Base-by-base conservation (phyloP, 2,888 invertebrate species). In the Drosophila nigritarsus region DNA sequence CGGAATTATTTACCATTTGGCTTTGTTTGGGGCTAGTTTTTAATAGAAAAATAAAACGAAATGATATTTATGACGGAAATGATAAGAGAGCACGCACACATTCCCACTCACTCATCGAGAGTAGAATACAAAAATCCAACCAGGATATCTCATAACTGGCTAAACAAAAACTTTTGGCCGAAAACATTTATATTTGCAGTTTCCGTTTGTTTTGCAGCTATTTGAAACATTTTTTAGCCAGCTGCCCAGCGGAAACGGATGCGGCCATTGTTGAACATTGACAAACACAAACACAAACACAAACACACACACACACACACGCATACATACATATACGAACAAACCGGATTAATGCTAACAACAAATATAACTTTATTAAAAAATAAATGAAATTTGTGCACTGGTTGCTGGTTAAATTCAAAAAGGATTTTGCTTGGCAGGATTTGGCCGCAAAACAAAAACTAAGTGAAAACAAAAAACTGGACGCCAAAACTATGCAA, bases 11-110 rank as follows among this genome's bases (percentile, higher is more conserved):
- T 69, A 53, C 49, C 56, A 49, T 63, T 68, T 63, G 61, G 66
- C 62, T 64, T 67, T 73, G 65, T 74, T 60, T 60, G 65, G 72
- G 69, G 75, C 75, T 71, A 80, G 77, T 89, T 91, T 91, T 89
- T 91, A 91, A 92, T 91, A 91, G 92, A 92, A 92, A 92, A 86
- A 91, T 91, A 90, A 90, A 77, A 65, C 69, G 75, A 89, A 91
- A 91, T 90, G 83, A 91, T 91, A 92, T 92, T 92, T 92, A 93
- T 92, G 91, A 90, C 92, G 92, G 92, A 93, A 92, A 90, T 91
- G 92, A 93, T 93, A 92, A 91, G 81, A 78, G 78, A 50, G 56
- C 67, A 65, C 66, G 68, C 70, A 55, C 51, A 79, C 49, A 60
- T 49, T 60, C 51, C 59, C n/a, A 54, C 53, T 6, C 13, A 34